Conservation (phyloP, 2,888 invertebrate genomes). For the Polydrusus cervinus region DNA sequence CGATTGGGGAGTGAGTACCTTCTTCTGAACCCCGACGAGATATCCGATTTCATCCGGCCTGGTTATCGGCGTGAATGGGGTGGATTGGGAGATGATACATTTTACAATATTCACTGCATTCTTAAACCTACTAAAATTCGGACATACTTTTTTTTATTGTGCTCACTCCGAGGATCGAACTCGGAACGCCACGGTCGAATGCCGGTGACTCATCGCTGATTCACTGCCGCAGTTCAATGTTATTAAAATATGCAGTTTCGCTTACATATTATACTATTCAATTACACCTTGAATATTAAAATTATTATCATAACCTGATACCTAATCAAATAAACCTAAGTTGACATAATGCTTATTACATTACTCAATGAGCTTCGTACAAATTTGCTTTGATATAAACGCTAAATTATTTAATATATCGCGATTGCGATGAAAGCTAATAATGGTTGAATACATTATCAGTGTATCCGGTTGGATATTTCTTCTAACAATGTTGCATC, state of each 20-base stretch:
- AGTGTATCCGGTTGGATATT: constrained; percentile 17
- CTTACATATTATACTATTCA: neutral
- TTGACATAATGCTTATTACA: constrained; percentile 9
- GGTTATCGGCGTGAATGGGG: too few relatives aligned
- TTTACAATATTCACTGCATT: too few relatives aligned
- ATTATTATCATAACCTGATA: constrained; percentile 3
- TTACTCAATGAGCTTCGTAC: constrained; percentile 5
- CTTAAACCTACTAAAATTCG: too few relatives aligned
- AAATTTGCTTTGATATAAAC: neutral
- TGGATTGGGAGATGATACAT: too few relatives aligned
- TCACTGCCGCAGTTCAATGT: too few relatives aligned
- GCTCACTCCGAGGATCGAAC: too few relatives aligned
- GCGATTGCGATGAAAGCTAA: constrained; percentile 14
- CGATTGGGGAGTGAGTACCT: too few relatives aligned
- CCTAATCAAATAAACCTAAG: neutral
- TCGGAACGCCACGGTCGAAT: too few relatives aligned
- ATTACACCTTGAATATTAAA: constrained; percentile 4
- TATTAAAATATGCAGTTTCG: neutral
- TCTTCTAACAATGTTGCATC: constrained; percentile 39
- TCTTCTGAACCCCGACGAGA: too few relatives aligned
- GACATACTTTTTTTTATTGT: too few relatives aligned
- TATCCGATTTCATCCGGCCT: too few relatives aligned
- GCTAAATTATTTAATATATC: constrained; percentile 10
- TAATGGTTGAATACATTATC: constrained; percentile 13
- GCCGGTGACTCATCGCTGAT: too few relatives aligned